These are phyloP conservation scores for Yoshiicerus persimilis DNA, from an alignment of 1,140 invertebrate species.

Conservation along the genomic window DNA sequence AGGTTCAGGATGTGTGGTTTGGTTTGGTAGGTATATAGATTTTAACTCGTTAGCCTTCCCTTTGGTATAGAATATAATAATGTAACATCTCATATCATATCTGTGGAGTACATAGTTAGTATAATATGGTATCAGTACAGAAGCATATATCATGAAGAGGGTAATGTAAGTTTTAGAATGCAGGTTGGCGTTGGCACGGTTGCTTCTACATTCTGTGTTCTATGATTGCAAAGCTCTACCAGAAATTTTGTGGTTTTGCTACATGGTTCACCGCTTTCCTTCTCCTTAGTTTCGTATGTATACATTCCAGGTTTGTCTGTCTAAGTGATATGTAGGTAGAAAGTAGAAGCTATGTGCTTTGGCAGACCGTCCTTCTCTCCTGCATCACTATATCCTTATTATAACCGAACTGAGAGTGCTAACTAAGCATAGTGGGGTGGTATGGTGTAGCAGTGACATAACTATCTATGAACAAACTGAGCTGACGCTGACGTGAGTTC, in stretches of 20 bases:
- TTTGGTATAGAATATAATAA: not conserved
- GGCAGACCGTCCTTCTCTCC: not conserved
- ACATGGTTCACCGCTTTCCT: constrained; percentile 8
- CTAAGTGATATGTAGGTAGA: not conserved
- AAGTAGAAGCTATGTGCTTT: not conserved
- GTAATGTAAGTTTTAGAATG: not conserved
- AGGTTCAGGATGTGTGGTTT: not conserved
- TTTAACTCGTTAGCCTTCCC: not conserved
- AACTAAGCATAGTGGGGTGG: not conserved
- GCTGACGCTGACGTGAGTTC: not conserved
- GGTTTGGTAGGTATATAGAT: not conserved
- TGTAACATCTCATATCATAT: not conserved
- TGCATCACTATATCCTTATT: not conserved
- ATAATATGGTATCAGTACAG: too few relatives aligned
- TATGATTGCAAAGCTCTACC: not conserved
- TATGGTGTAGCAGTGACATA: not conserved
- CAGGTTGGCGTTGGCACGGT: not conserved
- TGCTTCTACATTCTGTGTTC: not conserved
- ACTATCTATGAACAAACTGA: not conserved
- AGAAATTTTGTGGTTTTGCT: constrained; percentile 6
- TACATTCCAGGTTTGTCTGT: not conserved
- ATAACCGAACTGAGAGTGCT: not conserved
- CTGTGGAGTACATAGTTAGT: too few relatives aligned
- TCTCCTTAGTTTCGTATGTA: not conserved
- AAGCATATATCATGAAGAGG: not conserved